These are phyloP conservation scores for Pteropus rufus DNA, from an alignment of 2,797 vertebrate genomes.

Conservation along the genomic window DNA sequence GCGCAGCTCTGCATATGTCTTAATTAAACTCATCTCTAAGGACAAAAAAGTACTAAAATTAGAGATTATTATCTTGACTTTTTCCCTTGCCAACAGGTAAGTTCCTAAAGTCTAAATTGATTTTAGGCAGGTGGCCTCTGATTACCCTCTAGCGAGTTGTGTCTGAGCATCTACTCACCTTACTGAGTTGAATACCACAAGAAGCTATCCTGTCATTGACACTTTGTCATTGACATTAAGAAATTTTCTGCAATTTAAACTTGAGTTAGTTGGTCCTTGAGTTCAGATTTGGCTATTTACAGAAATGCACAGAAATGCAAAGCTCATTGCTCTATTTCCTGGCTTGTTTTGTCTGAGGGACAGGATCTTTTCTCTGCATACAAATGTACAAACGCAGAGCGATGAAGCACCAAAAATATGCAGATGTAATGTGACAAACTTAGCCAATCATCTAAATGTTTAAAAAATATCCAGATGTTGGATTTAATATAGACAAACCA, in stretches of 20 bases:
- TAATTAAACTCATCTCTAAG: conserved; percentile 1
- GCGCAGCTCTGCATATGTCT: background rate
- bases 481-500: conserved; percentile 42
- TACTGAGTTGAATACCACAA: background rate
- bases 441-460: conserved; percentile 45
- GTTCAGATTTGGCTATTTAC: background rate
- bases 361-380: background rate
- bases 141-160: background rate
- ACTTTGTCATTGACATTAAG: background rate
- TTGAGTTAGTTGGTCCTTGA: background rate
- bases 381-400: background rate
- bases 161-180: background rate
- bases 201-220: background rate
- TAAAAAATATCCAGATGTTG: conserved; percentile 59
- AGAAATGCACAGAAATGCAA: background rate
- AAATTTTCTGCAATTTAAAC: background rate
- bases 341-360: background rate
- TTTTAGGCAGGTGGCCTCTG: background rate
- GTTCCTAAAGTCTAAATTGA: background rate
- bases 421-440: conserved; percentile 5
- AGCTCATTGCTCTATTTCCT: background rate
- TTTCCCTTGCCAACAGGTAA: background rate
- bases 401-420: conserved; percentile 20
- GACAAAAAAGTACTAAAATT: background rate
- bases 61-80: background rate